These are phyloP conservation scores for Cheiracanthium punctorium DNA, from an alignment of 2,888 invertebrate genomes.

Conservation along the genomic window DNA sequence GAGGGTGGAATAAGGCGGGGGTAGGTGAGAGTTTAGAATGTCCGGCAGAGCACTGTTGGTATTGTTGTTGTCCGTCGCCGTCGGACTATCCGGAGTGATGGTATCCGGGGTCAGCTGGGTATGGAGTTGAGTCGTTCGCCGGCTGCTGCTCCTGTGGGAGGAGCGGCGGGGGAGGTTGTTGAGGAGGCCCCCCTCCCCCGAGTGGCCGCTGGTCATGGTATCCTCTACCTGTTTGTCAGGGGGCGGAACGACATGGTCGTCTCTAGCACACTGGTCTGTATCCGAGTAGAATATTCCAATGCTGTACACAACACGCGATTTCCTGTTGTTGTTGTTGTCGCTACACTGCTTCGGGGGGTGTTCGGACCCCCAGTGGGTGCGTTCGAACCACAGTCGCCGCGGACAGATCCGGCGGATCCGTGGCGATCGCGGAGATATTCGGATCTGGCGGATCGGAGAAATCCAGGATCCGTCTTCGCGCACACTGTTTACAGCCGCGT, in stretches of 20 bases:
- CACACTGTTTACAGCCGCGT: not conserved
- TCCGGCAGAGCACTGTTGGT: slow-evolving; percentile 67
- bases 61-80: not conserved
- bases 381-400: slow-evolving; percentile 50
- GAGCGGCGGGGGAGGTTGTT: slow-evolving; percentile 26
- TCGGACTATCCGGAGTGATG: slow-evolving; percentile 20
- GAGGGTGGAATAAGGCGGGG: slow-evolving; percentile 71
- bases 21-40: slow-evolving; percentile 71
- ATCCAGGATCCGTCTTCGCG: not conserved
- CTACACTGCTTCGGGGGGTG: no score
- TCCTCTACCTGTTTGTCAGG: slow-evolving; percentile 45
- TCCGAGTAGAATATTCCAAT: slow-evolving; percentile 71
- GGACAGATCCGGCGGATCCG: slow-evolving; percentile 17
- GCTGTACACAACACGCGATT: slow-evolving; percentile 36
- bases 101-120: slow-evolving; percentile 52
- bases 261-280: slow-evolving; percentile 48
- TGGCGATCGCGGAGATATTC: slow-evolving; percentile 22
- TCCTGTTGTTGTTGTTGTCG: not conserved
- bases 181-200: slow-evolving; percentile 18
- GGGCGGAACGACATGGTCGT: not conserved
- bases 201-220: not conserved
- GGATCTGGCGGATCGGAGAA: not conserved
- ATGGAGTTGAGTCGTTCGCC: slow-evolving; percentile 10
- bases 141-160: slow-evolving; percentile 26
- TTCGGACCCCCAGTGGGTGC: slow-evolving; percentile 51